These are phyloP conservation scores for human DNA, from an alignment of 2,113 vertebrate species.

Conservation along the genomic window GRCh38 chr5:22383501-22384000, in stretches of 20 bases:
- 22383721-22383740: neutral
- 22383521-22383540: neutral
- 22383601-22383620: neutral
- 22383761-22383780: neutral
- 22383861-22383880: neutral
- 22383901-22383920: neutral
- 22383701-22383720: neutral
- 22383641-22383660: neutral
- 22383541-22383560: neutral
- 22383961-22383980: neutral
- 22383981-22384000: neutral
- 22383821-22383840: rapidly evolving
- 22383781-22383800: neutral
- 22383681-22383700: neutral
- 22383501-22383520: neutral
- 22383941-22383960: neutral
- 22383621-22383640: neutral
- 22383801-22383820: neutral
- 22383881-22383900: neutral
- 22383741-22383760: neutral
- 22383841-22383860: too few relatives aligned
- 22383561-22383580: neutral
- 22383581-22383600: neutral
- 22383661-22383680: neutral
- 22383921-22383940: neutral